phyloP scores from a whole-genome alignment of 2,888 invertebrate species.

The Callyntrura guangdongensis region DNA sequence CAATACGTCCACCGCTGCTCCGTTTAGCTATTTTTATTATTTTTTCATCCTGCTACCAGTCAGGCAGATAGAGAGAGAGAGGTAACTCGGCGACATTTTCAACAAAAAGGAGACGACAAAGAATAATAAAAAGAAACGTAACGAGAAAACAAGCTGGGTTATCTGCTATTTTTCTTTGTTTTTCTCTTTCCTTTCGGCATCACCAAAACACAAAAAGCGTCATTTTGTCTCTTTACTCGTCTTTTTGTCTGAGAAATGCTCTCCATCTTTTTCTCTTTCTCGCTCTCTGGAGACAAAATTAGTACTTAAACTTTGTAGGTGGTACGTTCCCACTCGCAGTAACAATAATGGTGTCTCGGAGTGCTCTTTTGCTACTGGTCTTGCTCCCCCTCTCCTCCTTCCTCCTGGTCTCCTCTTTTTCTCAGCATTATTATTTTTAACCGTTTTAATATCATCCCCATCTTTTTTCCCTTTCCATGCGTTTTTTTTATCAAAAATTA shows the following conservation, averaged over 20 bases:
- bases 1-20: too few relatives aligned
- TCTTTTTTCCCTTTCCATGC: neutral
- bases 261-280: too few relatives aligned
- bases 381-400: neutral
- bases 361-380: neutral
- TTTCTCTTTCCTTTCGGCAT: neutral
- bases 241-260: neutral
- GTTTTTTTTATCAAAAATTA: conserved; percentile 3
- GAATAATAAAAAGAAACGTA: too few relatives aligned
- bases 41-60: conserved; percentile 5
- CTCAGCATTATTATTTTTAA: neutral
- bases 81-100: neutral
- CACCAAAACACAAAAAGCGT: neutral
- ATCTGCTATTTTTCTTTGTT: neutral
- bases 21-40: neutral
- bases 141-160: too few relatives aligned
- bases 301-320: conserved; percentile 21
- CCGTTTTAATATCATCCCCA: neutral
- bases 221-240: conserved; percentile 6
- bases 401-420: neutral
- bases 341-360: neutral
- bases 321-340: neutral
- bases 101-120: too few relatives aligned
- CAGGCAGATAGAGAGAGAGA: neutral
- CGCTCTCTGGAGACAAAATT: neutral